phyloP scores from a whole-genome alignment of 1,140 invertebrate species.

The Conopomorpha cramerella region DNA sequence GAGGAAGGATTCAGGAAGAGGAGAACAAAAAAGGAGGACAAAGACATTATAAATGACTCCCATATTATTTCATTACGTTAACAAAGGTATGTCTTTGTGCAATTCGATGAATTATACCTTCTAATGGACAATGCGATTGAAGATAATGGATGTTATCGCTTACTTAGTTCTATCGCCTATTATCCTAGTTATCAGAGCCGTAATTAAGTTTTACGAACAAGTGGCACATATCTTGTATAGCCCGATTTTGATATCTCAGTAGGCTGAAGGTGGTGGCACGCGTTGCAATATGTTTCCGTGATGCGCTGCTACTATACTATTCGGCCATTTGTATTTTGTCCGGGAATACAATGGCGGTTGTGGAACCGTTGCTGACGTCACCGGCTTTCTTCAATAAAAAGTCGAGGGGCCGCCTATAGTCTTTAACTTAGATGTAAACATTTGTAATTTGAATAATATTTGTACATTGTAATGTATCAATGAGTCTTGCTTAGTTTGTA shows the following conservation, averaged over 20 bases:
- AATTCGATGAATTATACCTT: too few species aligned
- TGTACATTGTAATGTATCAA: neutral
- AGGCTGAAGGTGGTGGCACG: neutral
- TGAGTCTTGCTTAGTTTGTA: neutral
- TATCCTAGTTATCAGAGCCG: too few species aligned
- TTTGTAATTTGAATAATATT: neutral
- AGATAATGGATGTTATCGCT: too few species aligned
- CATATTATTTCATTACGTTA: too few species aligned
- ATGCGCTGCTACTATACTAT: neutral
- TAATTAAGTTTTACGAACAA: too few species aligned
- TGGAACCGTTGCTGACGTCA: slow-evolving; percentile 20
- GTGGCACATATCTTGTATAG: neutral
- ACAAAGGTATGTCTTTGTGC: too few species aligned
- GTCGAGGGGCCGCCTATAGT: slow-evolving; percentile 50
- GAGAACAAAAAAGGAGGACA: too few species aligned
- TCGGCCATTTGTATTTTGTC: neutral
- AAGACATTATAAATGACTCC: too few species aligned
- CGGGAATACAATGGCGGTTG: slow-evolving; percentile 11
- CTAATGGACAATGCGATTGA: too few species aligned
- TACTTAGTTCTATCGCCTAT: too few species aligned
- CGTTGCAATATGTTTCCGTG: neutral
- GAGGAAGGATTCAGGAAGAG: too few species aligned
- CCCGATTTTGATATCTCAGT: neutral
- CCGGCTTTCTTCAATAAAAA: slow-evolving; percentile 34
- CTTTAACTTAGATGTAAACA: slow-evolving; percentile 23